Conservation (phyloP, 2,113 vertebrate species). For the Sporophila hypoxantha region DNA sequence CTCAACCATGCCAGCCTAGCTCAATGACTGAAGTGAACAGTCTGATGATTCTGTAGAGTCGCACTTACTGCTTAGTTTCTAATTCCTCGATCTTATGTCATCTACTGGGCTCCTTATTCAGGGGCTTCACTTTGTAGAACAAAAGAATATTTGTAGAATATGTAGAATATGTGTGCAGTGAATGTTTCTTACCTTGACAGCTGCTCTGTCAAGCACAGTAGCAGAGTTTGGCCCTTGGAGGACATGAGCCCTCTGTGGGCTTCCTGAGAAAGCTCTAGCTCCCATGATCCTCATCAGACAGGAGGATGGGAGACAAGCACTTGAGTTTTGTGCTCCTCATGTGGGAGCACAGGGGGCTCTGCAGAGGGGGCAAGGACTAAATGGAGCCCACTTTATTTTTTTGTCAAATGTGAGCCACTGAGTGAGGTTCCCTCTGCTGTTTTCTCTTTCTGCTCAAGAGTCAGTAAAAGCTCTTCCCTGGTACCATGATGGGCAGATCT, state of each 20-base stretch:
- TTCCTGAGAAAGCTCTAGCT: background rate
- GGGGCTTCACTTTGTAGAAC: background rate
- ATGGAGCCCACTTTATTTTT: background rate
- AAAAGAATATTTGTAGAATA: background rate
- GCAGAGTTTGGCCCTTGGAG: background rate
- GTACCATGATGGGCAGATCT: background rate
- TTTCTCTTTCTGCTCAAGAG: background rate
- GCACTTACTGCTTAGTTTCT: background rate
- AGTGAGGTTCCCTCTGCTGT: background rate
- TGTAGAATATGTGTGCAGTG: background rate
- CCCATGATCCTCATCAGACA: accelerated
- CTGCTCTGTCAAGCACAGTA: background rate
- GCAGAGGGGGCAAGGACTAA: background rate
- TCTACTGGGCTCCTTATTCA: background rate
- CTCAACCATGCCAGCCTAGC: background rate
- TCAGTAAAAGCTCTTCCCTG: background rate
- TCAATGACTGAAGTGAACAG: background rate
- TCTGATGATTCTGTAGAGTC: background rate
- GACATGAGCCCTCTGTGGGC: background rate
- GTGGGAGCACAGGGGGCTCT: background rate
- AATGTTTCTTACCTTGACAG: background rate
- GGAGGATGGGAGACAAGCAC: background rate
- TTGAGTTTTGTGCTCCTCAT: background rate
- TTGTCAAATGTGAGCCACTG: background rate
- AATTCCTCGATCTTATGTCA: background rate